Base-by-base conservation (phyloP, 37 sponge, comb jelly and placozoan genomes). In the Oopsacas minuta region DNA sequence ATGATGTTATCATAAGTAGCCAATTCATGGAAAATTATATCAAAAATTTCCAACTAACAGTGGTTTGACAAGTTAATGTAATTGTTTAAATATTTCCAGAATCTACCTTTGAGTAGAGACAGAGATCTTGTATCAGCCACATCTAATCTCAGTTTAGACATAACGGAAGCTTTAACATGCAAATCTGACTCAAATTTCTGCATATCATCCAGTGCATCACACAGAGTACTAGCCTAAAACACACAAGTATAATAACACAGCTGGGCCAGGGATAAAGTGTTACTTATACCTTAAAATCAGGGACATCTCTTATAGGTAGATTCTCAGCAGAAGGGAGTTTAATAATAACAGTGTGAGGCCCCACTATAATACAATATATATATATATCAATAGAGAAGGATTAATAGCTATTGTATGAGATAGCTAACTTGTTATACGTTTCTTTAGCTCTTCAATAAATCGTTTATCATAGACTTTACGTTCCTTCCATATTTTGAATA, bases 401-500 rank as follows among this genome's bases (percentile, higher is more conserved):
- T n/a, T n/a, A n/a, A n/a, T n/a, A n/a, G n/a, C 75, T 61, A 61
- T 5, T 25, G 30, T n/a, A 10, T 61, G 28, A 61, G 75, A 25
- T 25, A 25, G 20, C 75, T 61, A 10, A 61, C 75, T 61, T 61
- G 75, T 61, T 61, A 61, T 61, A 32, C 75, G 75, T 61, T 61
- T 61, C 30, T 61, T 61, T 8, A 94, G 87, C 36, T 91, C 89
- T 36, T 84, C 86, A 20, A 94, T 23, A 49, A 88, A 95, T 25
- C 39, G 23, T 0, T 82, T 81, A 0, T 91, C 86, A 49, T 88
- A 95, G 7, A 95, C 91, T 37, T 81, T 84, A 28, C 95, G 86
- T 39, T 95, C 95, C 39, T 88, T 89, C 95, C 95, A 95, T 61
- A 95, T 90, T 0, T 86, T 38, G 15, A 95, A 37, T 86, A 92